These are phyloP conservation scores for Macrosiphum euphorbiae DNA, from an alignment of 2,888 invertebrate genomes.

Conservation along the genomic window DNA sequence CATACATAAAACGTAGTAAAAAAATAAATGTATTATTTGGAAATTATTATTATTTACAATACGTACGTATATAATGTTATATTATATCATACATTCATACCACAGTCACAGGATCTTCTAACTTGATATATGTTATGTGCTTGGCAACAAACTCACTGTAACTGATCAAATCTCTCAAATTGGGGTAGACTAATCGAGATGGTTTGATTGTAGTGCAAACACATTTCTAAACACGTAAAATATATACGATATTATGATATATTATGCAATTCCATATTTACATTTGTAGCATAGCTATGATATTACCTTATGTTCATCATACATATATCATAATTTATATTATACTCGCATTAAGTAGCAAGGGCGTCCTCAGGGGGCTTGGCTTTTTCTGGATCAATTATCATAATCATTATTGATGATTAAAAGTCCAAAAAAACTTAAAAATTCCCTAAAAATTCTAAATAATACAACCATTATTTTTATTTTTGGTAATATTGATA, in stretches of 20 bases:
- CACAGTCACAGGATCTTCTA: slow-evolving; percentile 30
- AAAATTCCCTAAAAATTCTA: too few species aligned
- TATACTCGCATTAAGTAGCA: not conserved
- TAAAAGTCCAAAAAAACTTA: too few species aligned
- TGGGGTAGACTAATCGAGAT: slow-evolving; percentile 28
- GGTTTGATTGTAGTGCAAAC: slow-evolving; percentile 56
- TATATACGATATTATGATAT: not conserved
- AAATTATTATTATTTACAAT: not conserved
- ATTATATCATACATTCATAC: slow-evolving; percentile 32
- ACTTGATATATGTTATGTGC: not conserved
- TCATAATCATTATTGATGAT: too few species aligned
- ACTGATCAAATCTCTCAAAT: slow-evolving; percentile 28
- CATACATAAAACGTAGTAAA: not conserved
- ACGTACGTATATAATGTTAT: not conserved
- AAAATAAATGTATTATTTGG: not conserved
- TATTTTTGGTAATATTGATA: too few species aligned
- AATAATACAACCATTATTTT: too few species aligned
- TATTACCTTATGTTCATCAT: not conserved
- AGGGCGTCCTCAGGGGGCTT: too few species aligned
- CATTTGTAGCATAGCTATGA: not conserved
- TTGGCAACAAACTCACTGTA: slow-evolving; percentile 48
- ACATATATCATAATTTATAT: not conserved
- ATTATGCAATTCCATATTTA: not conserved
- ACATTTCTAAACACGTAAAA: slow-evolving; percentile 49
- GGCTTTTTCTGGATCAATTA: too few species aligned